Evolutionary conservation across 1,140 invertebrate genomes (phyloP).

Genomic region (Trichonephila clavipes): DNA sequence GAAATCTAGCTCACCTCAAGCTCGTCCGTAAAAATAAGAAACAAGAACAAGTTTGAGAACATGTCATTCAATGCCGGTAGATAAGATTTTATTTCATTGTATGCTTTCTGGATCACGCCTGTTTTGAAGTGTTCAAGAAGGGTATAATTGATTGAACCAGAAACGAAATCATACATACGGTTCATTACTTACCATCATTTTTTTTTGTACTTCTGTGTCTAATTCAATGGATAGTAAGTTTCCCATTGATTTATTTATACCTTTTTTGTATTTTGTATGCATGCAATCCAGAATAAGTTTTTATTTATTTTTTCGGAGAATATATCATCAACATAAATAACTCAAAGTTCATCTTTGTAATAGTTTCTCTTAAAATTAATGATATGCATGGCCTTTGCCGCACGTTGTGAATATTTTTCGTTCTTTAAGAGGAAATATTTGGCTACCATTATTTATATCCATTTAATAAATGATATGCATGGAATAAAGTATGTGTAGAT

Average conservation of each 20-base stretch:
- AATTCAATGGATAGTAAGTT: neutral
- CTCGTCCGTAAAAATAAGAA: neutral
- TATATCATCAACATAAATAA: too few species aligned
- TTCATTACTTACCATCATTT: neutral
- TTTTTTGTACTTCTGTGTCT: neutral
- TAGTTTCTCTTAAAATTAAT: neutral
- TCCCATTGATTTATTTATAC: neutral
- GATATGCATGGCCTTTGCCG: neutral
- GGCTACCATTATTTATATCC: neutral
- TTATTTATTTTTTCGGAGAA: too few species aligned
- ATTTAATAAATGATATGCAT: neutral
- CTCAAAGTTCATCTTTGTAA: too few species aligned
- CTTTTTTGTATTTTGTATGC: too few species aligned
- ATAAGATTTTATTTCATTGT: neutral
- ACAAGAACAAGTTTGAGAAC: neutral
- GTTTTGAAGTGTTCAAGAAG: neutral
- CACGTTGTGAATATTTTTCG: neutral
- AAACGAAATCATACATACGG: neutral
- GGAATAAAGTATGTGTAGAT: neutral
- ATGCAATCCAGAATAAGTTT: too few species aligned
- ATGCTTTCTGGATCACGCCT: neutral
- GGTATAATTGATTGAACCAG: neutral
- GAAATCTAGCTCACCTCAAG: neutral
- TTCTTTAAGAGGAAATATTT: neutral
- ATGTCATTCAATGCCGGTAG: constrained; percentile 15